Percentiles rank a stretch among this genome's conserved stretches.
Evolutionary conservation across 2,888 invertebrate genomes (phyloP).

Genomic region (Watsonalla binaria): DNA sequence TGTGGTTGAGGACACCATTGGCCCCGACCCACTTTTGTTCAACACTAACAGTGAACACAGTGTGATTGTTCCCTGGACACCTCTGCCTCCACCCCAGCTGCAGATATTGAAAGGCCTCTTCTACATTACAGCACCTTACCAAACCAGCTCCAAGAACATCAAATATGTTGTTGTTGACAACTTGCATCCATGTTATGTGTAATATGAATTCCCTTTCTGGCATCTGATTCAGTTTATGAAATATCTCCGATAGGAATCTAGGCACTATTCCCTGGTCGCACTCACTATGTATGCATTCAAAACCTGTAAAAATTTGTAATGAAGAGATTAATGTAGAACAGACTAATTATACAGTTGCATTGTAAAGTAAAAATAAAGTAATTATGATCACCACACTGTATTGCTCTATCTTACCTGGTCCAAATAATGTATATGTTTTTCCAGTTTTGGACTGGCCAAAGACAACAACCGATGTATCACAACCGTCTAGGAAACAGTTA

Average conservation of each 20-base stretch:
- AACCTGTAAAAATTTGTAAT: constrained; percentile 45
- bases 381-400: too few relatives aligned
- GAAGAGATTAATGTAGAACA: neutral
- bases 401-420: constrained; percentile 74
- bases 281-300: constrained; percentile 80
- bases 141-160: constrained; percentile 78
- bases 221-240: constrained; percentile 81
- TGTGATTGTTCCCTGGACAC: constrained; percentile 80
- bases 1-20: constrained; percentile 83
- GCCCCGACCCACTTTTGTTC: constrained; percentile 86
- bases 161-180: constrained; percentile 82
- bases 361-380: neutral
- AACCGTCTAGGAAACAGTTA: constrained; percentile 83
- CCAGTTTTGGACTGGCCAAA: constrained; percentile 83
- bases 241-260: constrained; percentile 84
- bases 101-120: constrained; percentile 84
- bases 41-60: constrained; percentile 84
- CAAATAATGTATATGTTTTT: constrained; percentile 86
- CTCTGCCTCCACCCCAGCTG: constrained; percentile 81
- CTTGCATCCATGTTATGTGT: constrained; percentile 86
- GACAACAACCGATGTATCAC: constrained; percentile 85
- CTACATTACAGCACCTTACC: constrained; percentile 80
- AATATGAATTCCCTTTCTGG: constrained; percentile 82
- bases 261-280: constrained; percentile 85
- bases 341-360: neutral